Evolutionary conservation across 2,888 invertebrate genomes (phyloP).

Genomic region (Noctua pronuba): DNA sequence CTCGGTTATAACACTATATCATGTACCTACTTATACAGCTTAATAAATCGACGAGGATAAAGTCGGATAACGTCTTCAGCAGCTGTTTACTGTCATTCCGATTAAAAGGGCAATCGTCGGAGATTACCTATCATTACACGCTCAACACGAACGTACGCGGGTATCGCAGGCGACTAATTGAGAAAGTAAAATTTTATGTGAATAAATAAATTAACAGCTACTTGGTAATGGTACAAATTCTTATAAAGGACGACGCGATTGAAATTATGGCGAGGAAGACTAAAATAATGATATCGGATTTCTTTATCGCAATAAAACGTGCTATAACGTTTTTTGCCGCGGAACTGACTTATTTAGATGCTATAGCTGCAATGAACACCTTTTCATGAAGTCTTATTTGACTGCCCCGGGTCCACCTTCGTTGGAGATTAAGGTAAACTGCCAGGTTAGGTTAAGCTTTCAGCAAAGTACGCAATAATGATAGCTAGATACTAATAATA

Average conservation of each 20-base stretch:
- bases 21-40: constrained; percentile 67
- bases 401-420: not conserved
- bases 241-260: constrained; percentile 51
- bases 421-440: not conserved
- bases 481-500: not conserved
- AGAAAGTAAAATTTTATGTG: constrained; percentile 69
- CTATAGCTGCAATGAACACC: constrained; percentile 28
- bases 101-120: constrained; percentile 69
- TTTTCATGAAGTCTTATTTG: constrained; percentile 35
- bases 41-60: constrained; percentile 74
- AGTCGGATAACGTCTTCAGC: constrained; percentile 73
- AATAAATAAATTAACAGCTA: constrained; percentile 64
- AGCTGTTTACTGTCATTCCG: constrained; percentile 72
- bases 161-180: constrained; percentile 66
- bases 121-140: constrained; percentile 70
- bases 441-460: not conserved
- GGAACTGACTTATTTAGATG: constrained; percentile 35
- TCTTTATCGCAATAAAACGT: constrained; percentile 57
- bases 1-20: constrained; percentile 67
- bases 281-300: constrained; percentile 59
- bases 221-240: constrained; percentile 60
- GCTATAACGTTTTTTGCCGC: constrained; percentile 28
- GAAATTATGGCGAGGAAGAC: constrained; percentile 47
- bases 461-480: not conserved
- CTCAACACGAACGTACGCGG: constrained; percentile 55